phyloP scores from a whole-genome alignment of 2,888 invertebrate genomes.

The Laothoe populi region DNA sequence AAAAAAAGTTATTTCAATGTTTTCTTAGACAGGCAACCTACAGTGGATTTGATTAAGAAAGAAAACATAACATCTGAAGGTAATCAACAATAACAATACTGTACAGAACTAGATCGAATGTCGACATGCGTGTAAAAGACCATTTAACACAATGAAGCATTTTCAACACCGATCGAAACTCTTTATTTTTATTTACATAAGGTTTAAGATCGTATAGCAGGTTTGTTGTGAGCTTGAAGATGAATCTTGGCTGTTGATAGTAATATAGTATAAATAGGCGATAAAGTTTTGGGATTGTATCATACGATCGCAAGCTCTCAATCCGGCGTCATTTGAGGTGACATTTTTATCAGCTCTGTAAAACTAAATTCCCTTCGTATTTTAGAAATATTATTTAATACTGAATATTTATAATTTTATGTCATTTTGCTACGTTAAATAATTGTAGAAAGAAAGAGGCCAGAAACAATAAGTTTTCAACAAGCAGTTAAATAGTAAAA shows the following conservation, averaged over 20 bases:
- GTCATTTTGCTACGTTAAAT: too few relatives aligned
- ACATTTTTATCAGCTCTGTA: too few relatives aligned
- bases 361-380: too few relatives aligned
- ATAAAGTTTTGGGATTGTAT: slow-evolving; percentile 44
- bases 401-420: too few relatives aligned
- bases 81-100: slow-evolving; percentile 18
- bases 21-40: too few relatives aligned
- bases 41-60: not conserved
- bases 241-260: slow-evolving; percentile 9
- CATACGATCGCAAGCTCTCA: slow-evolving; percentile 49
- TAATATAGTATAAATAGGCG: slow-evolving; percentile 64
- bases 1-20: too few relatives aligned
- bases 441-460: too few relatives aligned
- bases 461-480: too few relatives aligned
- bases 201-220: not conserved
- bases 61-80: not conserved
- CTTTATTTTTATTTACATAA: not conserved
- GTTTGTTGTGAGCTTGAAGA: not conserved
- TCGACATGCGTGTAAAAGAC: slow-evolving; percentile 35
- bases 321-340: slow-evolving; percentile 30
- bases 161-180: not conserved
- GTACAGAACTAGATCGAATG: slow-evolving; percentile 34
- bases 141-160: slow-evolving; percentile 30
- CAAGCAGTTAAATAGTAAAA: too few relatives aligned
- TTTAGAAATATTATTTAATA: too few relatives aligned